Percentiles rank a stretch among this genome's conserved stretches.
phyloP scores from a whole-genome alignment of 2,113 vertebrate species.

The Rafetus swinhoei region DNA sequence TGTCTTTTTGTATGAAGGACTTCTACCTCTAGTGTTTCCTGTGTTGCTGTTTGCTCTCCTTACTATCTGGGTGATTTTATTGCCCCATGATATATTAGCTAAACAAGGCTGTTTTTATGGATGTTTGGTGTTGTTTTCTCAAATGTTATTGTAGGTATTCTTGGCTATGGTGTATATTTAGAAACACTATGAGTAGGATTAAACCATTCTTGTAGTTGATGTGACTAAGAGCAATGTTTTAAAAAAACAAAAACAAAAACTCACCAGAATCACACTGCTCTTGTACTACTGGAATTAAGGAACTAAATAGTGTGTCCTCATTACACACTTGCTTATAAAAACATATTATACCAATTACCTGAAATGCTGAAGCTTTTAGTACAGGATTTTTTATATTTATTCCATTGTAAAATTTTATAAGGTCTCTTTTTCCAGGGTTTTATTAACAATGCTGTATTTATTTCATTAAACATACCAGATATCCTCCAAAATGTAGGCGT shows the following conservation, averaged over 20 bases:
- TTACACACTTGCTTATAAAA: not conserved
- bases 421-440: not conserved
- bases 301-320: not conserved
- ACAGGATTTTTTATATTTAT: not conserved
- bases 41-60: constrained; percentile 63
- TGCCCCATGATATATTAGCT: constrained; percentile 57
- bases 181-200: not conserved
- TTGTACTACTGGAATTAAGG: not conserved
- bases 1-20: constrained; percentile 69
- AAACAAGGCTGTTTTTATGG: constrained; percentile 69
- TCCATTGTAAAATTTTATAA: not conserved
- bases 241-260: not conserved
- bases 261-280: not conserved
- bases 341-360: not conserved
- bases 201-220: not conserved
- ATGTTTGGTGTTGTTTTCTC: constrained; percentile 70
- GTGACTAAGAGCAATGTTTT: not conserved
- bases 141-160: constrained; percentile 67
- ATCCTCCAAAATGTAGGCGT: not conserved
- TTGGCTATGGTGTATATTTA: not conserved
- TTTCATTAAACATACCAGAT: not conserved
- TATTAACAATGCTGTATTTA: not conserved
- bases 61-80: constrained; percentile 64
- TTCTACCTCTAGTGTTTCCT: constrained; percentile 69
- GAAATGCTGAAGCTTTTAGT: not conserved